Base-by-base conservation (phyloP, 2,113 vertebrate genomes). In the Phrynosoma platyrhinos region DNA sequence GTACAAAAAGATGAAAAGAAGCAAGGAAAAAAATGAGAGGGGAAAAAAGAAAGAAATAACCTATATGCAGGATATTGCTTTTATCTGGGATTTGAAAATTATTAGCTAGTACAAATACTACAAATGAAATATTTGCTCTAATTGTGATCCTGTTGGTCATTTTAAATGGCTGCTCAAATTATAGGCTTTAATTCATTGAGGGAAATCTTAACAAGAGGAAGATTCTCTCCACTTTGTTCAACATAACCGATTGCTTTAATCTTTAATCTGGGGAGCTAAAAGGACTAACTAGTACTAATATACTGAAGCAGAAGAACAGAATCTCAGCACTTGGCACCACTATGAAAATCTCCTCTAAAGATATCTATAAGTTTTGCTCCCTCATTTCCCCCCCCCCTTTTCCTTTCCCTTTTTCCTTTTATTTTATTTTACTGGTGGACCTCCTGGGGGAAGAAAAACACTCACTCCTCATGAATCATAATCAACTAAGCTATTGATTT, bases 401-500 rank as follows among this genome's bases (percentile, higher is more conserved):
- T 5, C 20, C 5, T 10, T 9, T 10, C 23, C 58, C 13, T 58
- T 58, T 58, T 58, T 58, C 5, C 14, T 62, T 62, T 18, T 18
- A 4, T 62, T 62, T 66, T 36, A 10, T 62, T 76, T 47, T 79
- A 55, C 52, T 62, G 58, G 58, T 47, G 20, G 14, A 62, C n/a
- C 30, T 83, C 40, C 25, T 88, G 66, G 21, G 36, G 21, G 25
- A 25, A 12, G n/a, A 55, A 77, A 78, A 69, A 55, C 14, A 7
- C 72, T 84, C 75, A 79, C 18, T 88, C 40, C 42, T 80, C 47
- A 32, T 88, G 55, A 85, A 87, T 88, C 9, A 8, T n/a, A 76
- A 42, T 79, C 66, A 27, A 52, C 27, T 72, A 89, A 84, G 5
- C 85, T 18, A 86, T 85, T 2, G 72, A 75, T 74, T 76, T 88